Percentiles rank a stretch among this genome's conserved stretches.
Evolutionary conservation across 2,888 invertebrate species (phyloP).

Genomic region (Diplolepis rosae): DNA sequence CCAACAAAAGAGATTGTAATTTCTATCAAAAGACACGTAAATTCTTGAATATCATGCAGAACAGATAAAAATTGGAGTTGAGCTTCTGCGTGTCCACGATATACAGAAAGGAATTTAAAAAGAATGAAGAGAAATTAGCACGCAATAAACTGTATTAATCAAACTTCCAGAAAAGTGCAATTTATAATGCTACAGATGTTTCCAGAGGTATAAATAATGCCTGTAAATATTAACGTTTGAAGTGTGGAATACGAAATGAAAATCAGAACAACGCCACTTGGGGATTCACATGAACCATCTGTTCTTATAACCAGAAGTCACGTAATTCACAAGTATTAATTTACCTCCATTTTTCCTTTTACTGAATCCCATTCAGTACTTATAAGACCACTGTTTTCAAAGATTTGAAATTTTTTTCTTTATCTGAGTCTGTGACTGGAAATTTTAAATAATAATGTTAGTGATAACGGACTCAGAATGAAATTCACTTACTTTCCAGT

Average conservation of each 20-base stretch:
- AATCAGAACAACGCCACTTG: conserved; percentile 19
- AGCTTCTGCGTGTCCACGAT: not conserved
- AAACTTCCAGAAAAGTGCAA: not conserved
- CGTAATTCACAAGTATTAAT: conserved; percentile 11
- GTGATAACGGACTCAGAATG: too few relatives aligned
- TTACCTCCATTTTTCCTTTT: conserved; percentile 11
- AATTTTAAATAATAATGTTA: too few relatives aligned
- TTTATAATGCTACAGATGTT: conserved; percentile 17
- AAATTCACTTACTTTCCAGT: too few relatives aligned
- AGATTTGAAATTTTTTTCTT: not conserved
- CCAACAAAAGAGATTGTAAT: not conserved
- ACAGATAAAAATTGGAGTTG: not conserved
- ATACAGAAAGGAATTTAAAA: not conserved
- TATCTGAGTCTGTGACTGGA: too few relatives aligned
- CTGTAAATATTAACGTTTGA: conserved; percentile 18
- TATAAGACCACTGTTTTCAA: not conserved
- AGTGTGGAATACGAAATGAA: conserved; percentile 21
- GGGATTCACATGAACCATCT: conserved; percentile 27
- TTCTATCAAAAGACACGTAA: not conserved
- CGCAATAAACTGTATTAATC: not conserved
- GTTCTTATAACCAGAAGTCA: conserved; percentile 8
- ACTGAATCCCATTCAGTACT: not conserved
- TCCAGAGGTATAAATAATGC: conserved; percentile 8
- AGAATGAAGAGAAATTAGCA: not conserved
- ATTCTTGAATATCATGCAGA: not conserved